A percentile compares a stretch with the other conserved stretches of the same genome.
Conservation (phyloP, 1,140 invertebrate genomes). For the Megathymus violae region DNA sequence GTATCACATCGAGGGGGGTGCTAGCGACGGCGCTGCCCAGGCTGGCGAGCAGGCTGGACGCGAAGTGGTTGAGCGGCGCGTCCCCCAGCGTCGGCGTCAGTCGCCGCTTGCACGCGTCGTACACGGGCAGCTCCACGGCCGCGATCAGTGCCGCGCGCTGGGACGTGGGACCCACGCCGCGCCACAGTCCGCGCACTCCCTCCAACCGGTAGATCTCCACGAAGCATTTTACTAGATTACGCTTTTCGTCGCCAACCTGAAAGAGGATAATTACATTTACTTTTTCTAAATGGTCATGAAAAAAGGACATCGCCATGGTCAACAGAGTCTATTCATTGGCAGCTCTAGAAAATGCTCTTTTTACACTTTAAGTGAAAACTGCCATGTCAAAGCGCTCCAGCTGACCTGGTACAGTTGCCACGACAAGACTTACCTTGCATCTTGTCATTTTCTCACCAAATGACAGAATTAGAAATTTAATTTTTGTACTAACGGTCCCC, state of each 20-base stretch:
- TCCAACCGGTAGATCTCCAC: constrained; percentile 57
- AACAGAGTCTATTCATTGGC: too few relatives aligned
- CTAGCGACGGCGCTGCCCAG: constrained; percentile 96
- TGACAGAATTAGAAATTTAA: too few relatives aligned
- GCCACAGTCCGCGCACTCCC: constrained; percentile 68
- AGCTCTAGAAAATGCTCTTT: too few relatives aligned
- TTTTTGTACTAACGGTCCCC: too few relatives aligned
- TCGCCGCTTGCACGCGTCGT: constrained; percentile 94
- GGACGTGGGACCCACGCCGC: constrained; percentile 95
- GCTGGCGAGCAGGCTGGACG: constrained; percentile 96
- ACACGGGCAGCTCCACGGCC: constrained; percentile 96
- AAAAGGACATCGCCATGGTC: too few relatives aligned
- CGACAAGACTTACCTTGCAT: too few relatives aligned
- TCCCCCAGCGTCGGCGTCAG: constrained; percentile 90
- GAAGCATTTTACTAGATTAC: constrained; percentile 61
- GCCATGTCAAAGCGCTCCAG: too few relatives aligned
- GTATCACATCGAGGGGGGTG: constrained; percentile 97
- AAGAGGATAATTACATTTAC: neutral
- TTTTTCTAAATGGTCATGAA: too few relatives aligned
- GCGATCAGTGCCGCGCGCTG: constrained; percentile 96
- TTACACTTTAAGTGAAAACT: too few relatives aligned
- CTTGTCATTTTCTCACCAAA: too few relatives aligned
- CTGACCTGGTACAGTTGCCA: too few relatives aligned
- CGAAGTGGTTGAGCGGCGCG: constrained; percentile 93
- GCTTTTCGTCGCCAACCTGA: constrained; percentile 69